These are phyloP conservation scores for Fregetta grallaria DNA, from an alignment of 2,113 vertebrate species.

Conservation along the genomic window DNA sequence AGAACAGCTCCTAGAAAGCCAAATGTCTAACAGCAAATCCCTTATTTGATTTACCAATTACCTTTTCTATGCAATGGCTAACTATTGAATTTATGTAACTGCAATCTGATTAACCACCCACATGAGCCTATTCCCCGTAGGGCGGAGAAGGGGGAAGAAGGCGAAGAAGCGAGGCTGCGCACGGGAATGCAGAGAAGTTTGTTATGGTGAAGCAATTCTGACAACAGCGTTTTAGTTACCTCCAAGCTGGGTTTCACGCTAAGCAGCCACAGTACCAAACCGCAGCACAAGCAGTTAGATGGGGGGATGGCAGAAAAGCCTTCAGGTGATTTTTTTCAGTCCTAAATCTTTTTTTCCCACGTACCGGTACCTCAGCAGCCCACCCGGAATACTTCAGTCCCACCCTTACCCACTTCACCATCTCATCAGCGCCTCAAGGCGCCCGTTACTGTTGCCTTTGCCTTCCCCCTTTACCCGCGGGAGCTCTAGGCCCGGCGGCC, in stretches of 20 bases:
- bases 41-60: no score
- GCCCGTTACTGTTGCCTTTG: not conserved
- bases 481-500: not conserved
- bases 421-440: accelerated
- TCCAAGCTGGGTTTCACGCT: not conserved
- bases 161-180: no score
- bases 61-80: not conserved
- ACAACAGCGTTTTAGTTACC: accelerated
- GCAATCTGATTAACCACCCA: no score
- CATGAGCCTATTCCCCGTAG: accelerated
- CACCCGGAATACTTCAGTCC: accelerated
- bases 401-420: not conserved
- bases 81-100: accelerated
- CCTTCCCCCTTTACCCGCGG: not conserved
- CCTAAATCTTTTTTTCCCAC: not conserved
- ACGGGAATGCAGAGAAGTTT: accelerated
- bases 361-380: accelerated
- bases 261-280: not conserved
- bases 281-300: accelerated
- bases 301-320: no score
- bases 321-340: not conserved
- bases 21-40: not conserved
- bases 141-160: no score
- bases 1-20: not conserved
- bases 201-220: accelerated